A percentile compares a stretch with the other conserved stretches of the same genome.
These are phyloP conservation scores for Pseudorhiza aurosa DNA, from an alignment of 30 jellyfish, hydroid and myxozoan species.

Conservation along the genomic window DNA sequence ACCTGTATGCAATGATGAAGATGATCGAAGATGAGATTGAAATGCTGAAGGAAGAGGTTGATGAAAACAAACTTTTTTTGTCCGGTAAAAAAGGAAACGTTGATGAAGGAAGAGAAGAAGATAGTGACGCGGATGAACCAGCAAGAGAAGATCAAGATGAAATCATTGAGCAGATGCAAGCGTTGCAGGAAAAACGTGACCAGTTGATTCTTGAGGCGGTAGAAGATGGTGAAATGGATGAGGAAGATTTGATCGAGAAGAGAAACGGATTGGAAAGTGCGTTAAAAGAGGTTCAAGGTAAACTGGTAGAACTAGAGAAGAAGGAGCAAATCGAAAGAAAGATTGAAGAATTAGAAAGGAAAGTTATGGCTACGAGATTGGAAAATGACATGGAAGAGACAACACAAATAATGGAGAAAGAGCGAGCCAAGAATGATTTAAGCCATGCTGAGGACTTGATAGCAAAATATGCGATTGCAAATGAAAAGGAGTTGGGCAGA, in stretches of 20 bases:
- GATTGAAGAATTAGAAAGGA: constrained; percentile 16
- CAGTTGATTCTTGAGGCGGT: background rate
- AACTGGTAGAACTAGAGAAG: background rate
- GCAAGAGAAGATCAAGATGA: background rate
- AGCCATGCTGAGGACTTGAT: background rate
- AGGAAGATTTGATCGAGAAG: constrained; percentile 1
- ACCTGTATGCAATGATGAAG: constrained; percentile 16
- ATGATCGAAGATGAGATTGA: constrained; percentile 38
- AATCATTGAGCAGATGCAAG: background rate
- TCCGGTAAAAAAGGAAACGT: background rate
- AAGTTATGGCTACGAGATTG: background rate
- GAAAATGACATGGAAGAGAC: background rate
- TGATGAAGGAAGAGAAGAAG: background rate
- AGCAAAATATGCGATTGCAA: constrained; percentile 17
- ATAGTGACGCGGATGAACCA: background rate
- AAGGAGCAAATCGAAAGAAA: constrained; percentile 10
- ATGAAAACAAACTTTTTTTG: constrained; percentile 15
- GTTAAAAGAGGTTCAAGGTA: background rate
- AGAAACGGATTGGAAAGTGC: background rate
- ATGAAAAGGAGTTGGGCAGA: background rate
- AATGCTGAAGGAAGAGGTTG: constrained; percentile 34
- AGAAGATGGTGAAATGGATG: constrained; percentile 6
- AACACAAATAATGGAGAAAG: background rate
- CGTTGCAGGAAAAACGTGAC: constrained; percentile 12
- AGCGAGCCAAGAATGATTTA: background rate